These are phyloP conservation scores for Tridacna crocea DNA, from an alignment of 2,888 invertebrate species.

Conservation along the genomic window DNA sequence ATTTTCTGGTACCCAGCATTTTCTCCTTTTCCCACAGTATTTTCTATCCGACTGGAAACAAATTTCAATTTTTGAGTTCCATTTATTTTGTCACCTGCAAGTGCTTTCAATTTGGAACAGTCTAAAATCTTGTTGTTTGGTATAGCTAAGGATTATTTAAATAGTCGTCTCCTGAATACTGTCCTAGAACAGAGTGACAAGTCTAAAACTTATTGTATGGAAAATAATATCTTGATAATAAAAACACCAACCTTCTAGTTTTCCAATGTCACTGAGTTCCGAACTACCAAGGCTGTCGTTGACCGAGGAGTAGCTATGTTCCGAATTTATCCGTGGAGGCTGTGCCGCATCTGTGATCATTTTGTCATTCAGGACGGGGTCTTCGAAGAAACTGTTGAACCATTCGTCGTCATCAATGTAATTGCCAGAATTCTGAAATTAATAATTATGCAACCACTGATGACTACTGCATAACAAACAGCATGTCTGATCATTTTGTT, in stretches of 20 bases:
- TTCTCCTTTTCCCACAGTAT: neutral
- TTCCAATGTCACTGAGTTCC: slow-evolving; percentile 67
- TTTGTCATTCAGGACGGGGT: slow-evolving; percentile 91
- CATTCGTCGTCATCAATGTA: slow-evolving; percentile 82
- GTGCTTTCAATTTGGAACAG: too few relatives aligned
- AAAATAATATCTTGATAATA: neutral
- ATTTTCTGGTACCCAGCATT: slow-evolving; percentile 11
- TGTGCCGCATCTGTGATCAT: slow-evolving; percentile 95
- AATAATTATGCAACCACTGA: neutral
- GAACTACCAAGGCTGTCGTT: slow-evolving; percentile 67
- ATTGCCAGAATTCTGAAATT: slow-evolving; percentile 66
- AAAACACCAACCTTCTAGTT: slow-evolving; percentile 66
- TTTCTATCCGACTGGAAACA: too few relatives aligned
- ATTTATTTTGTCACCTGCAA: too few relatives aligned
- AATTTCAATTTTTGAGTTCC: too few relatives aligned
- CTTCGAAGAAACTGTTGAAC: slow-evolving; percentile 82
- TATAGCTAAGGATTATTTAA: too few relatives aligned
- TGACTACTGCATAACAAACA: too few relatives aligned
- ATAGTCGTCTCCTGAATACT: too few relatives aligned
- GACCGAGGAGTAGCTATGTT: slow-evolving; percentile 95
- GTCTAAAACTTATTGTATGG: too few relatives aligned
- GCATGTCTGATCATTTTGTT: too few relatives aligned
- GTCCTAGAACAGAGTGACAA: too few relatives aligned
- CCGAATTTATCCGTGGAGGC: slow-evolving; percentile 93
- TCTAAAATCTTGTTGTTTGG: too few relatives aligned